phyloP scores from a whole-genome alignment of 1,140 invertebrate genomes.

The Meteorus sp. region DNA sequence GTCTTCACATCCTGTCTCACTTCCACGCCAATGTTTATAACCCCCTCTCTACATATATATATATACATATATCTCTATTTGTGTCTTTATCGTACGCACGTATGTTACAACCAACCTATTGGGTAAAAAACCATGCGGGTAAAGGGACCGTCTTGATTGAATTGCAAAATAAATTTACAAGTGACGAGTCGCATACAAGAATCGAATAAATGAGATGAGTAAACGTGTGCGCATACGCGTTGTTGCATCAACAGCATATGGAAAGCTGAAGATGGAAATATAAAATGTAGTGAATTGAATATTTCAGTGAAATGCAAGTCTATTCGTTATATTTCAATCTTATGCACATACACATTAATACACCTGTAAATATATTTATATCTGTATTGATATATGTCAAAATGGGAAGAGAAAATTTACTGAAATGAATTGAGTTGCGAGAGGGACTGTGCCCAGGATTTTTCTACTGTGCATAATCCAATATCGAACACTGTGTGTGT shows the following conservation, averaged over 20 bases:
- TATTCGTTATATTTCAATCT: too few species aligned
- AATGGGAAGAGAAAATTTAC: too few species aligned
- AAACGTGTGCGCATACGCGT: constrained; percentile 32
- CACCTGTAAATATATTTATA: too few species aligned
- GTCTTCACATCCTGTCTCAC: background rate
- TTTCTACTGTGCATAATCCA: too few species aligned
- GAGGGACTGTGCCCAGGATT: background rate
- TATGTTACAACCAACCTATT: background rate
- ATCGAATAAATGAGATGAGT: constrained; percentile 46
- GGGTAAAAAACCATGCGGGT: constrained; percentile 14
- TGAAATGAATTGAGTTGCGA: too few species aligned
- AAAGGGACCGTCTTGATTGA: constrained; percentile 36
- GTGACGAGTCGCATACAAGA: constrained; percentile 34
- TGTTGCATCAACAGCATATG: too few species aligned
- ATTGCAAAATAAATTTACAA: constrained; percentile 47
- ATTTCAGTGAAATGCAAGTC: too few species aligned
- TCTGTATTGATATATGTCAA: too few species aligned
- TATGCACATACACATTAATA: too few species aligned
- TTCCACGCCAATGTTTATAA: background rate
- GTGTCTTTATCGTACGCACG: background rate
- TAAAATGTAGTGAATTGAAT: too few species aligned
- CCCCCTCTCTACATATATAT: background rate
- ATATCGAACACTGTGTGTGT: too few species aligned
- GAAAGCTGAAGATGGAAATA: too few species aligned
- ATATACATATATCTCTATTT: constrained; percentile 2